These are phyloP conservation scores for Pomacea maculata DNA, from an alignment of 1,140 invertebrate species.

Conservation along the genomic window DNA sequence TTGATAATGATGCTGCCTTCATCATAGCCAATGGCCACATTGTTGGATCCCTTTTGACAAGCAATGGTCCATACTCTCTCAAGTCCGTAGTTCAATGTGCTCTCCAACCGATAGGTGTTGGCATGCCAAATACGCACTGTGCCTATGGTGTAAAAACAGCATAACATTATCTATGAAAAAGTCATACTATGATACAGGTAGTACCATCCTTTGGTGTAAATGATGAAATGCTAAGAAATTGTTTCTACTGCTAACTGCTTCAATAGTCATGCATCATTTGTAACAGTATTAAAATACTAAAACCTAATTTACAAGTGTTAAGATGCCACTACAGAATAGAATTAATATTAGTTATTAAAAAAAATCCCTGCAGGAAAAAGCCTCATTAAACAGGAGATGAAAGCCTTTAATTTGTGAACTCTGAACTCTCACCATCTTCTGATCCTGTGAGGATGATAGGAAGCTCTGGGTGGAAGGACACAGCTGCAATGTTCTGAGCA, in stretches of 20 bases:
- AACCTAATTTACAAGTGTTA: too few relatives aligned
- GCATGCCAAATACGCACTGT: conserved; percentile 98
- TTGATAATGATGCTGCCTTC: conserved; percentile 97
- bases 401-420: background rate
- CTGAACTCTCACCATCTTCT: conserved; percentile 80
- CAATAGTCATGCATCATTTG: too few relatives aligned
- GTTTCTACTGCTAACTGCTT: too few relatives aligned
- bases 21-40: conserved; percentile 97
- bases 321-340: too few relatives aligned
- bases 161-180: background rate
- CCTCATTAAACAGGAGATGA: background rate
- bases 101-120: conserved; percentile 93
- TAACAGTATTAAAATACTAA: too few relatives aligned
- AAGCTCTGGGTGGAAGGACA: conserved; percentile 93
- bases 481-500: conserved; percentile 92
- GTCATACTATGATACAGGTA: too few relatives aligned
- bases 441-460: conserved; percentile 97
- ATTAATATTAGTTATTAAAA: too few relatives aligned
- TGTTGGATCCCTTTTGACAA: conserved; percentile 95
- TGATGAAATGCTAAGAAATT: too few relatives aligned
- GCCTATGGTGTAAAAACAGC: conserved; percentile 60
- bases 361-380: too few relatives aligned
- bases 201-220: too few relatives aligned
- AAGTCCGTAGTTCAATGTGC: conserved; percentile 96
- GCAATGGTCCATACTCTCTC: conserved; percentile 98